Base-by-base conservation (phyloP, 2,113 vertebrate genomes). In the Camelus dromedarius region DNA sequence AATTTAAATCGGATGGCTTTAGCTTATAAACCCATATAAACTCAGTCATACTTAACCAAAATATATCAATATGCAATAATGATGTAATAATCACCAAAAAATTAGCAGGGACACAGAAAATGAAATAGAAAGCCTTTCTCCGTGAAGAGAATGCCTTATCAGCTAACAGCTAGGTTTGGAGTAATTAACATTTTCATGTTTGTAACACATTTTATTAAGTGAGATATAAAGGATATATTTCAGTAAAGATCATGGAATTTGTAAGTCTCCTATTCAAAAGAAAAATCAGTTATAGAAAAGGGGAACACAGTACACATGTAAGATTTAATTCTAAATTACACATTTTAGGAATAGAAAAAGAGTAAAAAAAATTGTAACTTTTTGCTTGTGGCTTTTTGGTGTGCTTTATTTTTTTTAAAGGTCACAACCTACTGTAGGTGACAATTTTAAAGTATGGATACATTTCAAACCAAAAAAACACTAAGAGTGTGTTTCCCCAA, bases 381-480 rank as follows among this genome's bases (percentile, higher is more conserved):
- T 80, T 77, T 87, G 22, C n/a, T 64, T 76, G 60, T 58, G 56
- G 12, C 42, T 73, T 96, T 91, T 72, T 28, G 70, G 67, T 22
- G 7, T 64, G 14, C 8, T 54, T 70, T 19, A 32, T 72, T 79
- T 66, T 16, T 66, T 62, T 76, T 35, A 82, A n/a, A 81, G 18
- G 32, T 92, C 3, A 56, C 10, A 96, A 89, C 13, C 38, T 75
- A 89, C 12, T 82, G 2, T 32, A 82, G 54, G 70, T 56, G 42
- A 67, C 30, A 79, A 58, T 88, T 72, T 93, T 70, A 46, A 92
- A 69, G 72, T 52, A 30, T 83, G 11, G 58, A 24, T 80, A 5
- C 50, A 80, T 52, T 92, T 95, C 69, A 88, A 94, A 76, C 35
- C 20, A 62, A 93, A 93, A 97, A 60, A 52, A 86, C 1, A 66